Evolutionary conservation across 2,113 vertebrate genomes (phyloP).

Genomic region (Willisornis vidua): DNA sequence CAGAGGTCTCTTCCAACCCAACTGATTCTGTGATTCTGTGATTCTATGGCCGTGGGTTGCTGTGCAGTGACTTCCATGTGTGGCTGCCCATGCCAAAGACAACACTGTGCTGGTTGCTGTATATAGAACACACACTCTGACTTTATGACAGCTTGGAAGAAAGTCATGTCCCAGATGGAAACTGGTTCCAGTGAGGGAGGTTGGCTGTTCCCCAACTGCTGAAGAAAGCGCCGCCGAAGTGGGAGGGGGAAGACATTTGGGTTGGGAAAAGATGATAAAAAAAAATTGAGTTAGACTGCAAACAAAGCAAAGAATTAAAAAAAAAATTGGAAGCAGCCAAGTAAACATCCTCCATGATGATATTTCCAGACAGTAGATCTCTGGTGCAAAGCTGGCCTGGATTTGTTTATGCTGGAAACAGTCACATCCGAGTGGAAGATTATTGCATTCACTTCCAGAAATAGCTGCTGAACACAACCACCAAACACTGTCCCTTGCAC

Average conservation of each 20-base stretch:
- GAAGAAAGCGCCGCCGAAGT: not conserved
- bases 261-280: not conserved
- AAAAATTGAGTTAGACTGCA: not conserved
- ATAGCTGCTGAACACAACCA: constrained; percentile 12
- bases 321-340: not conserved
- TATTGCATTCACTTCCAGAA: constrained; percentile 45
- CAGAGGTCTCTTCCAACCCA: no score
- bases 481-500: not conserved
- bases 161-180: not conserved
- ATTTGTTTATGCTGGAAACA: constrained; percentile 61
- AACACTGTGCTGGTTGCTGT: not conserved
- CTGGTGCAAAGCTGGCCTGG: not conserved
- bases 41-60: not conserved
- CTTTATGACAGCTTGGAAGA: not conserved
- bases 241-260: not conserved
- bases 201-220: not conserved
- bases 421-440: constrained; percentile 32
- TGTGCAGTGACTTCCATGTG: not conserved
- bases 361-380: constrained; percentile 36
- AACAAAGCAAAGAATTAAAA: constrained; percentile 25
- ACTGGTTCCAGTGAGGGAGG: not conserved
- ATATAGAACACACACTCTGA: not conserved
- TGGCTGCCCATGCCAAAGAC: not conserved
- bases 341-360: constrained; percentile 44
- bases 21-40: no score